These are phyloP conservation scores for Peribatodes rhomboidaria DNA, from an alignment of 2,888 invertebrate species.

Conservation along the genomic window DNA sequence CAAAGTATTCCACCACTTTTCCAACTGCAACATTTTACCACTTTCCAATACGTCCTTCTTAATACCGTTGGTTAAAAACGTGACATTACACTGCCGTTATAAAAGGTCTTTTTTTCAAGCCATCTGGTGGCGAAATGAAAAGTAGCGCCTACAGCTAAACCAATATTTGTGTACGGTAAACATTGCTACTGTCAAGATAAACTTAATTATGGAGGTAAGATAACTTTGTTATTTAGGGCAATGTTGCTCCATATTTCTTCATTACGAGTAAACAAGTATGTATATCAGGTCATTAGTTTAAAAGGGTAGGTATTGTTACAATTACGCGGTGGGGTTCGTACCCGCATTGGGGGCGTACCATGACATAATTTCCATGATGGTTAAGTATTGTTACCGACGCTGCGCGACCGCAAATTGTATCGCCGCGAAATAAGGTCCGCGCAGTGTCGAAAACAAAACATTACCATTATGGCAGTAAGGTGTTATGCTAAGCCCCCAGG, in stretches of 20 bases:
- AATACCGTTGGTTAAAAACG: not conserved
- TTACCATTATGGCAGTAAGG: too few relatives aligned
- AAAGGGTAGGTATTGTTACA: not conserved
- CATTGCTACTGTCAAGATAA: slow-evolving; percentile 21
- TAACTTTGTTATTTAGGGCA: slow-evolving; percentile 23
- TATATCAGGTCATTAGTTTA: not conserved
- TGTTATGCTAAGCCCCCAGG: too few relatives aligned
- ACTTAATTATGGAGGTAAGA: slow-evolving; percentile 17
- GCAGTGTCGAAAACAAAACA: too few relatives aligned
- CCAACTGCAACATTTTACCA: slow-evolving; percentile 14
- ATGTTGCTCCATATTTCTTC: slow-evolving; percentile 3
- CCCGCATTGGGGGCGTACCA: too few relatives aligned
- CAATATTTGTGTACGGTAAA: not conserved
- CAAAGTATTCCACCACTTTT: slow-evolving; percentile 20
- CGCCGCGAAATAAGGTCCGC: too few relatives aligned
- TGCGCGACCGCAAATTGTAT: too few relatives aligned
- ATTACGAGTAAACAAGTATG: not conserved
- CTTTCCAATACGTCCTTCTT: not conserved
- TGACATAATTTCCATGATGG: too few relatives aligned
- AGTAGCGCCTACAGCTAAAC: slow-evolving; percentile 7
- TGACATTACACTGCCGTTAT: not conserved
- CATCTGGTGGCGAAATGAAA: slow-evolving; percentile 13
- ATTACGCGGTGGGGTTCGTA: too few relatives aligned
- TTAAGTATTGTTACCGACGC: too few relatives aligned
- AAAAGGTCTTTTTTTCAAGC: not conserved